Conservation (phyloP, 2,888 invertebrate species). For the Spilarctia lutea region DNA sequence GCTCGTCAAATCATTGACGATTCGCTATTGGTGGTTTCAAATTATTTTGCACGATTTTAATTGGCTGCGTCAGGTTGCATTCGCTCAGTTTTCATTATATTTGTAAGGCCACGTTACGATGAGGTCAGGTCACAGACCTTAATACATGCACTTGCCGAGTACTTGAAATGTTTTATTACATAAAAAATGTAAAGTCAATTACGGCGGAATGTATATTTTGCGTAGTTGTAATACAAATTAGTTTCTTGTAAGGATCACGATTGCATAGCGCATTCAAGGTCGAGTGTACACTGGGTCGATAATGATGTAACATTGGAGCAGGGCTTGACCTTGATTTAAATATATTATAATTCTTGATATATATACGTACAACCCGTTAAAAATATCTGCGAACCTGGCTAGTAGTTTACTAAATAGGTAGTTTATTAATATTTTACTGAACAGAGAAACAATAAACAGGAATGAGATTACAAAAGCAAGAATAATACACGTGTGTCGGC, state of each 20-base stretch:
- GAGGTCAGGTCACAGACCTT: conserved; percentile 61
- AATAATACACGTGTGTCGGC: too few relatives aligned
- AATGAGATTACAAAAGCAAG: too few relatives aligned
- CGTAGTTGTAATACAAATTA: conserved; percentile 29
- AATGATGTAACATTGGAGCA: conserved; percentile 39
- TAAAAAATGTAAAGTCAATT: conserved; percentile 32
- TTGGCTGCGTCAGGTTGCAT: conserved; percentile 39
- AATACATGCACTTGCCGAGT: conserved; percentile 55
- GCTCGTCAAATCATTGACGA: conserved; percentile 18
- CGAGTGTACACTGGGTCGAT: conserved; percentile 40
- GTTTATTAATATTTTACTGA: too few relatives aligned
- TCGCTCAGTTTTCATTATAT: conserved; percentile 55
- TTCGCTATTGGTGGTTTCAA: conserved; percentile 37
- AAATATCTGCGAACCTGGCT: too few relatives aligned
- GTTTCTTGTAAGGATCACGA: conserved; percentile 41
- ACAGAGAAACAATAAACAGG: too few relatives aligned
- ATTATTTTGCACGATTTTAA: conserved; percentile 36
- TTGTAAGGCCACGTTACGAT: conserved; percentile 55
- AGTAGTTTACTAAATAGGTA: too few relatives aligned
- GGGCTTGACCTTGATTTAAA: conserved; percentile 50
- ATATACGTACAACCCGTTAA: too few relatives aligned
- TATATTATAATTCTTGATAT: conserved; percentile 36
- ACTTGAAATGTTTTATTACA: conserved; percentile 43
- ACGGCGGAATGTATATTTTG: conserved; percentile 20
- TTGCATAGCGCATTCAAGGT: conserved; percentile 41